These are phyloP conservation scores for Eupithecia subfuscata DNA, from an alignment of 2,888 invertebrate species.

Conservation along the genomic window DNA sequence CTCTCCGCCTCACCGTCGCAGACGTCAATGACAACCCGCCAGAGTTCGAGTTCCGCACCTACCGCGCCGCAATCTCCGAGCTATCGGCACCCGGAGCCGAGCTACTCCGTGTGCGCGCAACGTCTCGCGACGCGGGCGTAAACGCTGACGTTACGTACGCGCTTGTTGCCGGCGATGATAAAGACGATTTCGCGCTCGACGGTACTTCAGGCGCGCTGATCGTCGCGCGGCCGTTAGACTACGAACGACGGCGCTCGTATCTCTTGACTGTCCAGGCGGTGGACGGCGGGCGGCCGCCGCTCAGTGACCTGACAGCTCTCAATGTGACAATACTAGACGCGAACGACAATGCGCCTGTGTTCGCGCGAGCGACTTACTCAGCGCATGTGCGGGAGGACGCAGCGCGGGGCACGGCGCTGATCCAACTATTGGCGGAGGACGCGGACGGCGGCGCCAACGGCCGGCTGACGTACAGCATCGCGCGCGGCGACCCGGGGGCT, in stretches of 20 bases:
- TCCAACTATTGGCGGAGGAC: constrained; percentile 93
- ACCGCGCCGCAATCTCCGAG: constrained; percentile 91
- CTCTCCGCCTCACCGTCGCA: constrained; percentile 91
- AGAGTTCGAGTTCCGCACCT: constrained; percentile 93
- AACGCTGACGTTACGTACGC: constrained; percentile 96
- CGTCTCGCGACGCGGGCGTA: constrained; percentile 95
- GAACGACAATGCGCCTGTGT: constrained; percentile 94
- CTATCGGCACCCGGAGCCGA: constrained; percentile 90
- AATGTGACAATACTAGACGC: constrained; percentile 93
- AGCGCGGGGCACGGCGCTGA: constrained; percentile 87
- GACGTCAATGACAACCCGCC: constrained; percentile 99
- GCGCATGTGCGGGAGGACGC: constrained; percentile 92
- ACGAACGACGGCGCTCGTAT: constrained; percentile 93
- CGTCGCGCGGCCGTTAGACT: constrained; percentile 92
- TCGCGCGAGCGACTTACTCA: constrained; percentile 90
- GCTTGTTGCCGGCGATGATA: constrained; percentile 94
- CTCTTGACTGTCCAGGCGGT: constrained; percentile 94
- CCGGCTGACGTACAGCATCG: constrained; percentile 89
- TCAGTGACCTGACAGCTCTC: constrained; percentile 93
- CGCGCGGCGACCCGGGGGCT: constrained; percentile 87
- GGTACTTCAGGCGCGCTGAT: constrained; percentile 89
- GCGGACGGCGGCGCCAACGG: constrained; percentile 93
- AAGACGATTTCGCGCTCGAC: constrained; percentile 92
- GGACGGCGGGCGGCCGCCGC: constrained; percentile 94
- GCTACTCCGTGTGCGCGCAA: constrained; percentile 92